Evolutionary conservation across 2,888 invertebrate genomes (phyloP).

Genomic region (Thera britannica): DNA sequence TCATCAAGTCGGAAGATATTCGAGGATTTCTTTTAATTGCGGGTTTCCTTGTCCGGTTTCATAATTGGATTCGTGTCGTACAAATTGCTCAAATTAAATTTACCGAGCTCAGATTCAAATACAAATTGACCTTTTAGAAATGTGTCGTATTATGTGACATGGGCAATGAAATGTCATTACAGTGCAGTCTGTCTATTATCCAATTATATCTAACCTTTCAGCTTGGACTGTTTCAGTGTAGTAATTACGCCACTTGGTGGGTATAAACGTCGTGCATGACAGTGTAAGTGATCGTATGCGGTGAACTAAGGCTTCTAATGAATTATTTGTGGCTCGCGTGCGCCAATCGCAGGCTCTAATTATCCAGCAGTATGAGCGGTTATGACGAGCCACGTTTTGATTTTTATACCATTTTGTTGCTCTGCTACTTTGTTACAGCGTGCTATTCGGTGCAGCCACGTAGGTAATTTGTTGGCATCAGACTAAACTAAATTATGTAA

Average conservation of each 20-base stretch:
- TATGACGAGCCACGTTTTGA: conserved; percentile 57
- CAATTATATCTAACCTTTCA: conserved; percentile 84
- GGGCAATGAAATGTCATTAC: conserved; percentile 70
- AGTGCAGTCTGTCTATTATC: conserved; percentile 74
- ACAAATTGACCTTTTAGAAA: conserved; percentile 32
- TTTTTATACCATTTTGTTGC: conserved; percentile 40
- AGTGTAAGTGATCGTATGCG: conserved; percentile 81
- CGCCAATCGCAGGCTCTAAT: conserved; percentile 66
- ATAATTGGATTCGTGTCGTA: conserved; percentile 81
- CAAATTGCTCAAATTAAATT: conserved; percentile 73
- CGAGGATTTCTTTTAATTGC: conserved; percentile 83
- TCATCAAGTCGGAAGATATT: conserved; percentile 84
- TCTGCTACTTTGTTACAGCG: conserved; percentile 38
- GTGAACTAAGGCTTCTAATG: conserved; percentile 71
- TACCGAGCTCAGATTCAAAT: conserved; percentile 34
- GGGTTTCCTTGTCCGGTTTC: conserved; percentile 76
- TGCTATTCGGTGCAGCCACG: conserved; percentile 16
- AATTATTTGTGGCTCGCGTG: conserved; percentile 83
- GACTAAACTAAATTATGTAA: conserved; percentile 9
- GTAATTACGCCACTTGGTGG: conserved; percentile 70
- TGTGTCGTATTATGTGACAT: conserved; percentile 51
- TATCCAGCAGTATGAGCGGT: conserved; percentile 55
- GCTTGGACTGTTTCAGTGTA: conserved; percentile 64
- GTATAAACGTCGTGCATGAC: conserved; percentile 79
- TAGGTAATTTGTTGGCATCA: conserved; percentile 11